Conservation (phyloP, 1,140 invertebrate species). For the Leptopilina clavipes region DNA sequence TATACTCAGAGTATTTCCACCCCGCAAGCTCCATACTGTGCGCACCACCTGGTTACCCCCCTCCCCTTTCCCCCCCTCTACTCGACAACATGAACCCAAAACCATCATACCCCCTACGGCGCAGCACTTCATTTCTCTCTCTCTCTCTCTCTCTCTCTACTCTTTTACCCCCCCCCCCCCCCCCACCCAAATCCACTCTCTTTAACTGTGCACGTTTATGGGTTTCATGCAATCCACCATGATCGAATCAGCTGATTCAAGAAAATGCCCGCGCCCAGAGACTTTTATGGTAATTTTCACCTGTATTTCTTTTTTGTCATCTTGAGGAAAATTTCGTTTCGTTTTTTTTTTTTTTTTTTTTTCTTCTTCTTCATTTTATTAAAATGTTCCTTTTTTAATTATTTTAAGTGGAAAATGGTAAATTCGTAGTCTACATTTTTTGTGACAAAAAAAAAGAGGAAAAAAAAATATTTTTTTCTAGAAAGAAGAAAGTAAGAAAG, state of each 20-base stretch:
- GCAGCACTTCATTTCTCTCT: constrained; percentile 25
- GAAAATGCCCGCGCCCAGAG: constrained; percentile 1
- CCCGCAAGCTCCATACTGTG: constrained; percentile 10
- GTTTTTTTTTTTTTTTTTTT: not conserved
- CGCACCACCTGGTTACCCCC: constrained; percentile 34
- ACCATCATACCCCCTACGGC: constrained; percentile 38
- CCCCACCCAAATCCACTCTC: not conserved
- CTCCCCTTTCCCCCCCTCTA: not conserved
- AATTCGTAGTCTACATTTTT: no score
- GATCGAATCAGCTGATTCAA: constrained; percentile 59
- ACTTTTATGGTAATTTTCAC: not conserved
- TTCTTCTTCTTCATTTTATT: no score
- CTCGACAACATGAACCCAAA: constrained; percentile 37
- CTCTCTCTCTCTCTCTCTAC: constrained; percentile 31
- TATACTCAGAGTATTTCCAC: constrained; percentile 37
- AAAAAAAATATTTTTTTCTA: no score
- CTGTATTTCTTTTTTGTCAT: not conserved
- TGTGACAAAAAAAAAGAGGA: no score
- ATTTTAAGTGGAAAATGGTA: no score
- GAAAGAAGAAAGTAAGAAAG: no score
- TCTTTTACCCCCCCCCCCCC: not conserved
- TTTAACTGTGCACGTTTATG: not conserved
- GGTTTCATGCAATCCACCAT: constrained; percentile 30
- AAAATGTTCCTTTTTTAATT: no score
- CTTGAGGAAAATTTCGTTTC: no score